phyloP scores from a whole-genome alignment of 2,797 vertebrate species.

The Prionace glauca region DNA sequence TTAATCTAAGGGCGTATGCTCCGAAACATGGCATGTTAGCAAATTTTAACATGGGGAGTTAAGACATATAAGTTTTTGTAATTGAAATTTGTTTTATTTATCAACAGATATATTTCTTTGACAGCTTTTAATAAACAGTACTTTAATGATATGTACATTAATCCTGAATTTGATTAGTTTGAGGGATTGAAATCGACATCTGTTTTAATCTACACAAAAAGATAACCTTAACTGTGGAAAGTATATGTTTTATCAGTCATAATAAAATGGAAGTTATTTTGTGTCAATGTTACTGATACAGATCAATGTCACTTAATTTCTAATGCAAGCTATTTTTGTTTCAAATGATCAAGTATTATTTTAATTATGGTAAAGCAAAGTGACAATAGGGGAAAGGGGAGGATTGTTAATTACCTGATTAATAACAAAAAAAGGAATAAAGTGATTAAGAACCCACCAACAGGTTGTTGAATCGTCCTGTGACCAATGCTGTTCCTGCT shows the following conservation, averaged over 20 bases:
- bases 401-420: background rate
- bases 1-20: constrained; percentile 12
- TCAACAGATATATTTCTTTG: background rate
- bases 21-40: background rate
- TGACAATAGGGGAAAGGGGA: background rate
- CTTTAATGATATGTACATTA: background rate
- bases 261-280: background rate
- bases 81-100: background rate
- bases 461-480: background rate
- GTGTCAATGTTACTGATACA: background rate
- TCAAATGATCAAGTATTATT: background rate
- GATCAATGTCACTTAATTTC: background rate
- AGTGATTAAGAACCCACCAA: background rate
- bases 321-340: background rate
- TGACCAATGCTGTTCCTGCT: background rate
- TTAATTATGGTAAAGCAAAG: background rate
- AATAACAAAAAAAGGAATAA: background rate
- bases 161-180: background rate
- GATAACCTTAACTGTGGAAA: background rate
- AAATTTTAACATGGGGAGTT: background rate
- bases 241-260: too few relatives aligned
- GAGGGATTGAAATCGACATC: background rate
- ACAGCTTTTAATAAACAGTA: background rate
- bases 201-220: background rate
- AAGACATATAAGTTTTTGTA: background rate